These are phyloP conservation scores for Stegophylla sp. DNA, from an alignment of 2,888 invertebrate species.

Conservation along the genomic window DNA sequence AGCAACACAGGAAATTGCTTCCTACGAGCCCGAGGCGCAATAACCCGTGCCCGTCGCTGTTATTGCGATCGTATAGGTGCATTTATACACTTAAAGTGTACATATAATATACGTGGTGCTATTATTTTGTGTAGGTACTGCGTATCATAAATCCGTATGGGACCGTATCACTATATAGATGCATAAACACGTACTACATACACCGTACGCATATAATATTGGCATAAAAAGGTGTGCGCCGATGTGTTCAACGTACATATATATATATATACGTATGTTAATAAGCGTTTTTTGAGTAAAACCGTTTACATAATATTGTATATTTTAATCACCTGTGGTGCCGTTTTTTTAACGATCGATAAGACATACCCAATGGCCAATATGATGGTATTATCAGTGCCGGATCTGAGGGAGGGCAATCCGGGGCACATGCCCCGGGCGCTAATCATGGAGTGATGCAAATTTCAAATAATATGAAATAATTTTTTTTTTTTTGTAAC, in stretches of 20 bases:
- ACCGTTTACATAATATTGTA: too few species aligned
- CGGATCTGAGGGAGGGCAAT: too few species aligned
- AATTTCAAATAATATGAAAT: too few species aligned
- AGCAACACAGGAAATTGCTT: constrained; percentile 38
- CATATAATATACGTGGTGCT: not conserved
- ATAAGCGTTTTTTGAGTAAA: constrained; percentile 7
- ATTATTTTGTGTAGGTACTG: not conserved
- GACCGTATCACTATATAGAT: too few species aligned
- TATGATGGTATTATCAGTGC: too few species aligned
- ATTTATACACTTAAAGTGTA: constrained; percentile 1
- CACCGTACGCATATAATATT: not conserved
- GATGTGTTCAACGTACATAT: not conserved
- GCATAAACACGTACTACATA: not conserved
- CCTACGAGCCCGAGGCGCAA: constrained; percentile 33
- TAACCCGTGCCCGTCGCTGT: not conserved
- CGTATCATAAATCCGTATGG: not conserved
- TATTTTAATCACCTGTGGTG: too few species aligned
- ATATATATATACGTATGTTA: not conserved
- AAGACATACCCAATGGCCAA: too few species aligned
- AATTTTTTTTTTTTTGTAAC: too few species aligned
- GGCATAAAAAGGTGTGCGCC: not conserved
- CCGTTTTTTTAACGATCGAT: too few species aligned
- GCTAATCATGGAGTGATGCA: too few species aligned
- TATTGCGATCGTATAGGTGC: not conserved
- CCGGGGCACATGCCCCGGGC: too few species aligned